Conservation (phyloP, 2,888 invertebrate species). For the Bellardia bayeri region DNA sequence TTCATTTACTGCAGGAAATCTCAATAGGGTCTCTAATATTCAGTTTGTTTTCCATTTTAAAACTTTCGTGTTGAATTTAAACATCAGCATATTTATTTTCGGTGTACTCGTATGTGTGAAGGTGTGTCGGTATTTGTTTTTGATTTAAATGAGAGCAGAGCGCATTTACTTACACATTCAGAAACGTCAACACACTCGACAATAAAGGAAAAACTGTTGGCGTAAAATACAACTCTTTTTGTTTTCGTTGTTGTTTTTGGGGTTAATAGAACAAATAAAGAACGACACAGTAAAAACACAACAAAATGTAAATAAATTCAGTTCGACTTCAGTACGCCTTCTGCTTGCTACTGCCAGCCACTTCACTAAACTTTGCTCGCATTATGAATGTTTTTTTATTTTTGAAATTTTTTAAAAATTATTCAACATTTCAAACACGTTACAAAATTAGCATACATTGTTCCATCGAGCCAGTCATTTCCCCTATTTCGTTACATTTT, state of each 20-base stretch:
- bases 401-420: constrained; percentile 4
- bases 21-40: background rate
- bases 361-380: constrained; percentile 43
- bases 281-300: constrained; percentile 1
- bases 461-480: constrained; percentile 30
- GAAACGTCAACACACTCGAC: constrained; percentile 30
- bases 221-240: constrained; percentile 33
- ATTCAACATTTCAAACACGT: constrained; percentile 61
- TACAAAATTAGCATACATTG: constrained; percentile 66
- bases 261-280: constrained; percentile 62
- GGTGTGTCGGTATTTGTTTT: background rate
- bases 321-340: constrained; percentile 20
- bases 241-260: constrained; percentile 27
- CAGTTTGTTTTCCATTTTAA: background rate
- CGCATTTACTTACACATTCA: constrained; percentile 23
- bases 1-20: too few relatives aligned
- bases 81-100: background rate
- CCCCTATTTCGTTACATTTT: constrained; percentile 1
- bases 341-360: constrained; percentile 10
- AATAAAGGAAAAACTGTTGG: constrained; percentile 15
- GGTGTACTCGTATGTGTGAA: background rate
- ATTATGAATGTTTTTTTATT: background rate
- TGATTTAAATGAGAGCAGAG: constrained; percentile 20
- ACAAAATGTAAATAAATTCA: constrained; percentile 38
- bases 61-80: constrained; percentile 15